phyloP scores from a whole-genome alignment of 2,888 invertebrate species.

The Gandaritis pyraliata region DNA sequence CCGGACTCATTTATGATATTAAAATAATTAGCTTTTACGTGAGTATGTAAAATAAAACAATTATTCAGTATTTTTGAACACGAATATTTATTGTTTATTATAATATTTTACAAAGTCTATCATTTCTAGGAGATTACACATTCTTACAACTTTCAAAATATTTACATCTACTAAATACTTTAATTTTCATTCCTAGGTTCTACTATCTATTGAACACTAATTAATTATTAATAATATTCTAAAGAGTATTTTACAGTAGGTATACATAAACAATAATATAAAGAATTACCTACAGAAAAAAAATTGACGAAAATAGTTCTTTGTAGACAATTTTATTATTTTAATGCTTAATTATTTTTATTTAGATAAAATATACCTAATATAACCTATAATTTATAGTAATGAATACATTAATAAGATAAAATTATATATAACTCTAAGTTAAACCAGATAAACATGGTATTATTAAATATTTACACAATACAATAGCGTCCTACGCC shows the following conservation, averaged over 20 bases:
- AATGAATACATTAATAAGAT: not conserved
- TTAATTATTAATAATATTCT: not conserved
- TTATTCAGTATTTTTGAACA: constrained; percentile 26
- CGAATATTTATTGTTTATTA: constrained; percentile 29
- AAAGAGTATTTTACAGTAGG: constrained; percentile 18
- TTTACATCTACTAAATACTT: constrained; percentile 21
- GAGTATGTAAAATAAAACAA: no score
- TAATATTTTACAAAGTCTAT: constrained; percentile 26
- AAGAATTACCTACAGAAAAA: not conserved
- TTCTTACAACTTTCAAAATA: constrained; percentile 16
- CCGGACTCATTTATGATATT: no score
- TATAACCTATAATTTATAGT: no score
- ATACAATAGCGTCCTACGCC: constrained; percentile 26
- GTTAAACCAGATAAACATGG: not conserved
- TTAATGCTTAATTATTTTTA: not conserved
- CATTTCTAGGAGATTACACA: constrained; percentile 24
- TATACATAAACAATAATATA: not conserved
- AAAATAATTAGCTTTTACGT: no score
- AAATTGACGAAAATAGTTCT: not conserved
- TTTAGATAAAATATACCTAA: no score
- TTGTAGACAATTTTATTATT: not conserved
- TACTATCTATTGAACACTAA: constrained; percentile 33
- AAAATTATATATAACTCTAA: not conserved
- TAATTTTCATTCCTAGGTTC: constrained; percentile 9
- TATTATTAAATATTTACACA: constrained; percentile 12